Evolutionary conservation across 2,888 invertebrate genomes (phyloP), one percentile per base, ranked within the genome.

Genomic region (Saturnia pavonia): DNA sequence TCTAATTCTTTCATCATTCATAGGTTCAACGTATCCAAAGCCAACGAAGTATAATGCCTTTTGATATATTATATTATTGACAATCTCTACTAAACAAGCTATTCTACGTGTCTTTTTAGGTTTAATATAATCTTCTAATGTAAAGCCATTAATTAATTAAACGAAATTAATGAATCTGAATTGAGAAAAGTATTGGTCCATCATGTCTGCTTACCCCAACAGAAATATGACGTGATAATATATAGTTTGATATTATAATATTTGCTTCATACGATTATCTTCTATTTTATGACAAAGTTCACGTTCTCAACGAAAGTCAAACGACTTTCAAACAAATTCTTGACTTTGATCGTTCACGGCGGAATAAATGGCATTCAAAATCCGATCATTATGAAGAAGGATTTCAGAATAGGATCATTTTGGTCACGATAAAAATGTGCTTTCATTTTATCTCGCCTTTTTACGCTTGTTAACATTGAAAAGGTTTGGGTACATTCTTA

Each of bases 391-490:
- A 65, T 11, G 40, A 65, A 60, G 57, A 19, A 65, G 65, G 11
- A 25, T n/a, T 40, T n/a, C 40, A 65, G 57, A 60, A 60, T 40
- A 11, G 65, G 65, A 65, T 65, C 65, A 40, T 19, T 40, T 19
- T 40, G 40, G 34, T 65, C 65, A 34, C 34, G 65, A 65, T 11
- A 40, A 65, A 65, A 65, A 14, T 65, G 34, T 34, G 40, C n/a
- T 16, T 65, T 65, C 65, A 11, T 40, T 40, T 65, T 65, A 65
- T 65, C 65, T 65, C n/a, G 19, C 65, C 40, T 11, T 65, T 63
- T 65, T n/a, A 65, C n/a, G 65, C 65, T 65, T 65, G 19, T 65
- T 65, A 65, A 65, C 65, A 19, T 40, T 65, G 8, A 16, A 65
- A 40, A 19, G 65, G 34, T 63, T 63, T 34, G 12, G 7, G 40